Evolutionary conservation across 2,888 invertebrate species (phyloP), one percentile per base, ranked within the genome.

Genomic region (Agrotis exclamationis): DNA sequence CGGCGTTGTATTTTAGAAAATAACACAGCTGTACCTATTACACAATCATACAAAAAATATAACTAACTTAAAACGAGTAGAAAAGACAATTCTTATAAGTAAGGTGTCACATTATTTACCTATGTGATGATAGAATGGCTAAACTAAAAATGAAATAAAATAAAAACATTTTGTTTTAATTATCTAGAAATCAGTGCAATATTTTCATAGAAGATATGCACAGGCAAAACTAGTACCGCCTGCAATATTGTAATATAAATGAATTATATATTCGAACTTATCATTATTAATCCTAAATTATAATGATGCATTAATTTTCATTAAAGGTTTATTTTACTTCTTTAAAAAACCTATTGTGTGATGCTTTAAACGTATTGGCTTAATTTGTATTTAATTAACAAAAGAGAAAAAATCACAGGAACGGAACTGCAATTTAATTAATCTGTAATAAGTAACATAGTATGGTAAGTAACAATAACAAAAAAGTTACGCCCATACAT

Each of bases 131-230:
- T 39, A 39, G 39, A 39, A 11, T 45, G 16, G 13, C 13, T 53
- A 45, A 47, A 3, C 16, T 39, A 47, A 16, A 14, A 13, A 45
- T 16, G 3, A 13, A 68, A 45, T 22, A 20, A 18, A 11, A 24
- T 53, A 20, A 2, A 20, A 51, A 53, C 45, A 16, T 6, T 47
- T 28, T 7, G 28, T 54, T 13, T 45, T 14, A n/a, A 20, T 53
- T 4, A 51, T 6, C 3, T 28, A 22, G 6, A 20, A 16, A 14
- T 13, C 4, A 51, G 33, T 45, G 22, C 14, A 53, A 65, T 22
- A 66, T 60, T 74, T 74, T 74, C 76, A 68, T 58, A 48, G 74
- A 68, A 76, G 76, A 76, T 62, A 51, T 68, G 28, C 47, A 59
- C 11, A 9, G 0, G 5, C 22, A 39, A 3, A 5, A 67, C 24